Evolutionary conservation across 2,113 vertebrate species (phyloP).

Genomic region (Paracyprichromis sp.): DNA sequence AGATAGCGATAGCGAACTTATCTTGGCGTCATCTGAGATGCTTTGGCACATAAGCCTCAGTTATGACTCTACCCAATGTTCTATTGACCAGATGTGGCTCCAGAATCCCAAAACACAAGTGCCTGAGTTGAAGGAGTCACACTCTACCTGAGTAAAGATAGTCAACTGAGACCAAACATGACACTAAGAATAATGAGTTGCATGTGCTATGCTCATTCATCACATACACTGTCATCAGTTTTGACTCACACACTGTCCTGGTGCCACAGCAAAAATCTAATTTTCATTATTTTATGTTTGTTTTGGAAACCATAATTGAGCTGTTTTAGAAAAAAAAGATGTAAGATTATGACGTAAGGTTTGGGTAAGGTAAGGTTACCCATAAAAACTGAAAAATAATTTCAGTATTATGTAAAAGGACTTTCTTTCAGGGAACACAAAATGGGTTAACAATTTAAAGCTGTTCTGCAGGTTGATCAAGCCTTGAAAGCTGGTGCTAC

Average conservation of each 20-base stretch:
- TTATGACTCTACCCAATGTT: background rate
- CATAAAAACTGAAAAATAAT: background rate
- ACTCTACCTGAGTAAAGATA: fast-evolving
- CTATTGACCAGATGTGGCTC: fast-evolving
- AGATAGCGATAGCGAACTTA: fast-evolving
- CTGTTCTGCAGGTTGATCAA: fast-evolving
- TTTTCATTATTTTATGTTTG: fast-evolving
- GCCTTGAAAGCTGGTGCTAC: background rate
- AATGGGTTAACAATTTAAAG: fast-evolving
- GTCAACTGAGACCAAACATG: fast-evolving
- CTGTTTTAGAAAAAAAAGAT: background rate
- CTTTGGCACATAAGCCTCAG: background rate
- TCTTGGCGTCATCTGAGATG: fast-evolving
- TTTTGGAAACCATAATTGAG: fast-evolving
- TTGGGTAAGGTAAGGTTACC: fast-evolving
- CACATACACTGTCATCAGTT: fast-evolving
- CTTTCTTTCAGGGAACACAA: background rate
- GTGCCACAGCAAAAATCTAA: fast-evolving
- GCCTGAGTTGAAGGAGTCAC: background rate
- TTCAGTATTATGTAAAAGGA: fast-evolving
- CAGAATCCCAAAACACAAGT: background rate
- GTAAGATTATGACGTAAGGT: background rate
- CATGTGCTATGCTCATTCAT: fast-evolving
- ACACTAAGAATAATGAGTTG: fast-evolving
- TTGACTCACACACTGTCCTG: background rate